Evolutionary conservation across 2,113 vertebrate species (phyloP).

Genomic region (Loxodonta africana): DNA sequence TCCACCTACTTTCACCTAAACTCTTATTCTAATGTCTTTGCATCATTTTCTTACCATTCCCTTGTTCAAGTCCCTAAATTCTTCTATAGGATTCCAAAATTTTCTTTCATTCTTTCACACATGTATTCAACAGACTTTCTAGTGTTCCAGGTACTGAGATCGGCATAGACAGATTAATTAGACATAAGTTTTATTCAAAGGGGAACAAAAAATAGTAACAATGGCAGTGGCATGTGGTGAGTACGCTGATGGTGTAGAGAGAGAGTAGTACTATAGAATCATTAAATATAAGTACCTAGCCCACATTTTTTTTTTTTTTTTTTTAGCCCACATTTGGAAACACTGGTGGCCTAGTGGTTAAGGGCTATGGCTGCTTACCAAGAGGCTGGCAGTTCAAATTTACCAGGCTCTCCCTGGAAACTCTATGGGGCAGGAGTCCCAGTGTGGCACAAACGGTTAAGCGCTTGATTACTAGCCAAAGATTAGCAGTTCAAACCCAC

Average conservation of each 20-base stretch:
- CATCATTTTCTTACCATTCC: background rate
- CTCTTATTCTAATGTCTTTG: background rate
- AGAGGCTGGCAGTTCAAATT: too few relatives aligned
- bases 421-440: too few relatives aligned
- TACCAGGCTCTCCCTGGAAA: too few relatives aligned
- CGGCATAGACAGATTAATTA: background rate
- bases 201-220: background rate
- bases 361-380: too few relatives aligned
- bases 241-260: background rate
- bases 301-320: too few relatives aligned
- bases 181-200: background rate
- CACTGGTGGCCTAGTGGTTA: too few relatives aligned
- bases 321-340: too few relatives aligned
- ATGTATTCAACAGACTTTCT: background rate
- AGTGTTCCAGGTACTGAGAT: background rate
- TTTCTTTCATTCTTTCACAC: conserved; percentile 6
- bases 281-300: background rate
- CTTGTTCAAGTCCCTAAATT: background rate
- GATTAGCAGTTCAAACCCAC: too few relatives aligned
- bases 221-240: background rate
- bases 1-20: background rate
- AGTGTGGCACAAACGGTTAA: too few relatives aligned
- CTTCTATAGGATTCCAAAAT: background rate
- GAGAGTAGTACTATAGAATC: background rate
- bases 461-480: too few relatives aligned